phyloP scores from a whole-genome alignment of 2,797 vertebrate genomes.

The Otolemur crassicaudatus region DNA sequence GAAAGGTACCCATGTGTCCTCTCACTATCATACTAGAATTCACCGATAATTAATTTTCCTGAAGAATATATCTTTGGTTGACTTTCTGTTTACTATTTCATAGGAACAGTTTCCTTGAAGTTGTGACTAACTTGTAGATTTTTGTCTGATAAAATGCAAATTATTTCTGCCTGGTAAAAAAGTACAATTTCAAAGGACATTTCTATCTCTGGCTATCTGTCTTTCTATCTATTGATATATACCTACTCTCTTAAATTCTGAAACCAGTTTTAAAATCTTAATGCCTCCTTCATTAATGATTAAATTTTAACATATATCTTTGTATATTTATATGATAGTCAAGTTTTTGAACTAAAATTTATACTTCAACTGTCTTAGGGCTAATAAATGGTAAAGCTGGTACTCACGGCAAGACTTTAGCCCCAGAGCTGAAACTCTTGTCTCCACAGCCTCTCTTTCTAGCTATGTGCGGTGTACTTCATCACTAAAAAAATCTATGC shows the following conservation, averaged over 20 bases:
- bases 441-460: background rate
- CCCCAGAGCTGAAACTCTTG: background rate
- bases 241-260: background rate
- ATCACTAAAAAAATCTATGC: background rate
- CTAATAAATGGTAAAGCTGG: background rate
- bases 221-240: background rate
- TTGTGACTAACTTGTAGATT: background rate
- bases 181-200: background rate
- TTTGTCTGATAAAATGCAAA: slow-evolving; percentile 19
- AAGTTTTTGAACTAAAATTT: background rate
- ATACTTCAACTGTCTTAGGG: background rate
- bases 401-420: background rate
- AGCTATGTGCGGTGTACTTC: background rate
- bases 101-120: background rate
- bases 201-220: background rate
- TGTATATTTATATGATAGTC: background rate
- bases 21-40: background rate
- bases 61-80: background rate
- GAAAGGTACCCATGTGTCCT: background rate
- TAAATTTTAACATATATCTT: background rate
- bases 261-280: background rate
- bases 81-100: background rate
- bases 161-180: background rate
- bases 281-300: background rate
- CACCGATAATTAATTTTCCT: background rate